Evolutionary conservation across 2,113 vertebrate species (phyloP).

Genomic region (Eublepharis macularius): DNA sequence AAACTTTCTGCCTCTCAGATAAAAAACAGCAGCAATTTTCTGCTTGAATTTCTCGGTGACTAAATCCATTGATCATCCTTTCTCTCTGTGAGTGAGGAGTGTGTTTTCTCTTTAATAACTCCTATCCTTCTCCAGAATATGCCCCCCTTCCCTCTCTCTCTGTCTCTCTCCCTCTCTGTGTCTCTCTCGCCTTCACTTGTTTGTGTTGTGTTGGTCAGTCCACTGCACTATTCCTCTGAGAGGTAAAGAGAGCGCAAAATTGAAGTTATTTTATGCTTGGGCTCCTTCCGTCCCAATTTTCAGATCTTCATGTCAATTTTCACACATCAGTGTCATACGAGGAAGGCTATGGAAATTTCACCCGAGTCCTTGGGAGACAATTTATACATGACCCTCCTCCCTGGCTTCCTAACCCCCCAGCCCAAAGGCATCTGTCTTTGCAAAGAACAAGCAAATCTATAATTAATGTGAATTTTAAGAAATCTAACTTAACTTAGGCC

Average conservation of each 20-base stretch:
- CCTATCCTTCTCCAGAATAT: constrained; percentile 92
- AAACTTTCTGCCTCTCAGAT: constrained; percentile 85
- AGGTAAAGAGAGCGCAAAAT: constrained; percentile 86
- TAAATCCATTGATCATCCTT: constrained; percentile 99
- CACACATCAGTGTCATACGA: constrained; percentile 95
- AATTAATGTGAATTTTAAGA: constrained; percentile 80
- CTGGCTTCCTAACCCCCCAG: constrained; percentile 18
- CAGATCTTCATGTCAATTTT: constrained; percentile 99
- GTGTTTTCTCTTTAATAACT: constrained; percentile 99
- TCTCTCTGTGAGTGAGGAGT: constrained; percentile 94
- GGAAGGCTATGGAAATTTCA: constrained; percentile 85
- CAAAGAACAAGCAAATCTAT: constrained; percentile 72
- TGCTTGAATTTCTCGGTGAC: constrained; percentile 99
- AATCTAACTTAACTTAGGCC: constrained; percentile 52
- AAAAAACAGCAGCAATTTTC: constrained; percentile 99
- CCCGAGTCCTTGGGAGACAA: constrained; percentile 79
- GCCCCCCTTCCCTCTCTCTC: background rate
- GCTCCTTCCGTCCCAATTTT: constrained; percentile 97
- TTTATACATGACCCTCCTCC: constrained; percentile 72
- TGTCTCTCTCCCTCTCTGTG: constrained; percentile 37
- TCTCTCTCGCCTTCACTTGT: constrained; percentile 82
- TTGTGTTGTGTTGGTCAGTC: constrained; percentile 96
- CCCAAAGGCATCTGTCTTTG: constrained; percentile 62
- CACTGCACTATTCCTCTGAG: constrained; percentile 90
- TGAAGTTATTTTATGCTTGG: constrained; percentile 99